A percentile compares a stretch with the other conserved stretches of the same genome.
Evolutionary conservation across 2,888 invertebrate species (phyloP).

Genomic region (Harpalus rufipes): DNA sequence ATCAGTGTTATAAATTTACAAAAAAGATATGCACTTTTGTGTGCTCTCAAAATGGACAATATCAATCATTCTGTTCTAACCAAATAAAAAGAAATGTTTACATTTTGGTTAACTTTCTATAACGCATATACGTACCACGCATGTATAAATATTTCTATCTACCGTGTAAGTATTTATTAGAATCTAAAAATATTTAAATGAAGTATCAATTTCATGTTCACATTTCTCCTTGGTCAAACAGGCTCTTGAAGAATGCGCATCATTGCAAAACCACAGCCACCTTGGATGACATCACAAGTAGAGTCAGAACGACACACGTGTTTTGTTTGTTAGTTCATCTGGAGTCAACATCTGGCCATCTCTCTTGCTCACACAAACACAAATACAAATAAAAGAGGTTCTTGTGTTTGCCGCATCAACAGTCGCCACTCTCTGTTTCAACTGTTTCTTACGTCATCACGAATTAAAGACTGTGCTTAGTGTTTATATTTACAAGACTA

Average conservation of each 20-base stretch:
- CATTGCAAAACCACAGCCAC: conserved; percentile 23
- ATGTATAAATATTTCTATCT: too few species aligned
- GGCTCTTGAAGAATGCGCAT: background rate
- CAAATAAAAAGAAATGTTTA: too few species aligned
- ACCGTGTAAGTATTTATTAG: too few species aligned
- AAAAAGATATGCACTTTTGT: too few species aligned
- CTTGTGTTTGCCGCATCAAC: conserved; percentile 44
- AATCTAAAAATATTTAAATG: background rate
- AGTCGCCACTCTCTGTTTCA: conserved; percentile 24
- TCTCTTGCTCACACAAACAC: conserved; percentile 8
- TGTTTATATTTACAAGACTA: conserved; percentile 3
- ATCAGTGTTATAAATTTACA: too few species aligned
- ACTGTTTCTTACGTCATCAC: conserved; percentile 51
- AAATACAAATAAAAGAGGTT: conserved; percentile 20
- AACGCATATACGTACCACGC: too few species aligned
- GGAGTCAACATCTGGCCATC: conserved; percentile 7
- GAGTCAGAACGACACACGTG: conserved; percentile 17
- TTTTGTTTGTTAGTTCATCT: conserved; percentile 16
- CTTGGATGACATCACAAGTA: conserved; percentile 39
- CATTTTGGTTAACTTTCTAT: too few species aligned
- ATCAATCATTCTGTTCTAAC: too few species aligned
- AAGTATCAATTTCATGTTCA: background rate
- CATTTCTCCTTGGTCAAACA: background rate
- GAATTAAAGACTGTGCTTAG: conserved; percentile 42
- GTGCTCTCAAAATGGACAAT: too few species aligned